A percentile compares a stretch with the other conserved stretches of the same genome.
These are phyloP conservation scores for Ormyrus thymus DNA, from an alignment of 2,888 invertebrate species.

Conservation along the genomic window DNA sequence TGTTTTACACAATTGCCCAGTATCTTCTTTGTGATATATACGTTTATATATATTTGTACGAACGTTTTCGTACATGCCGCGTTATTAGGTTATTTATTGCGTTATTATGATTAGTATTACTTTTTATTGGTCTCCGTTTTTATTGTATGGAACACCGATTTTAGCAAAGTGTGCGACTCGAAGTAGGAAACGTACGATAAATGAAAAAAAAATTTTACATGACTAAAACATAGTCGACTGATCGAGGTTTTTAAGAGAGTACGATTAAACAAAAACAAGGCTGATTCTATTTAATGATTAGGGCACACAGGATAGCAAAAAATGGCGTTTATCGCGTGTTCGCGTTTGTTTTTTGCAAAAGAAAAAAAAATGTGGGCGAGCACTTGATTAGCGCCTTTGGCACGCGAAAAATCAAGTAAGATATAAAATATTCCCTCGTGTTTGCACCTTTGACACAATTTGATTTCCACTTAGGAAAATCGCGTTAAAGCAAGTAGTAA, in stretches of 20 bases:
- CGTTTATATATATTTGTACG: slow-evolving; percentile 41
- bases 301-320: slow-evolving; percentile 48
- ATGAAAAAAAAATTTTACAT: slow-evolving; percentile 38
- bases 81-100: slow-evolving; percentile 54
- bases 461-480: slow-evolving; percentile 18
- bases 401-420: slow-evolving; percentile 37
- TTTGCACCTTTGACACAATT: slow-evolving; percentile 48
- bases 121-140: slow-evolving; percentile 46
- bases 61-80: slow-evolving; percentile 30
- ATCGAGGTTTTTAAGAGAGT: slow-evolving; percentile 44
- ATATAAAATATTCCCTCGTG: slow-evolving; percentile 49
- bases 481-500: slow-evolving; percentile 17
- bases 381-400: slow-evolving; percentile 5
- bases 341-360: not conserved
- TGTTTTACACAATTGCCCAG: slow-evolving; percentile 61
- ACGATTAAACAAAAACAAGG: slow-evolving; percentile 63
- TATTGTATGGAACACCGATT: slow-evolving; percentile 29
- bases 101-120: slow-evolving; percentile 45
- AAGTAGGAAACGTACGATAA: slow-evolving; percentile 55
- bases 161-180: slow-evolving; percentile 42
- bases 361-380: not conserved
- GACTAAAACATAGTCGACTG: slow-evolving; percentile 51
- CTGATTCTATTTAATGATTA: slow-evolving; percentile 70
- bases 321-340: slow-evolving; percentile 23
- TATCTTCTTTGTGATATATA: slow-evolving; percentile 67